Evolutionary conservation across 1,140 invertebrate genomes (phyloP), one percentile per base, ranked within the genome.

Genomic region (Ephestia elutella): DNA sequence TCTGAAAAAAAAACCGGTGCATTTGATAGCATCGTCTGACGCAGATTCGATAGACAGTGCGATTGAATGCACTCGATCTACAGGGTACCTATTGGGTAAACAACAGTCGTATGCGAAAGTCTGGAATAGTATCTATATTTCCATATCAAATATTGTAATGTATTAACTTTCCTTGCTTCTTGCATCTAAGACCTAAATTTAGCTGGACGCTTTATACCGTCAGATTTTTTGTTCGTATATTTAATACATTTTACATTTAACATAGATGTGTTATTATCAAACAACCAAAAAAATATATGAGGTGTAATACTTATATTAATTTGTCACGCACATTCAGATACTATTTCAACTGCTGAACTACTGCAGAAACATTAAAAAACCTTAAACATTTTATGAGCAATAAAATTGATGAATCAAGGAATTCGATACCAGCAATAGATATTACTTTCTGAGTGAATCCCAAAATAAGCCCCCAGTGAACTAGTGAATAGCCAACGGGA

Each of bases 1-100:
- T 5, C 13, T 44, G 15, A 15, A 44, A 44, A 38, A 38, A 38
- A n/a, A 44, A 44, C 10, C 38, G 13, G 25, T 54, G n/a, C 60
- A 68, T 70, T 67, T 64, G 58, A 49, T 54, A 44, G 59, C 60
- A 51, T 44, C 38, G 65, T 60, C 57, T 62, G 51, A 62, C 65
- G 49, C 59, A 57, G 51, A 57, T 28, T 51, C 65, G 67, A 63
- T 51, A 56, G 56, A 63, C 63, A 65, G 66, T 57, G 68, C 75
- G 78, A 70, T 67, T 82, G 75, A 68, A 68, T 78, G 78, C 74
- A 80, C 71, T 73, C 72, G 73, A 82, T 78, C 70, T 76, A 75
- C 66, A 60, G 68, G 73, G 60, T 32, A 51, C 38, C 59, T 78
- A 80, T 75, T 73, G 20, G 13, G 38, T 18, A 17, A n/a, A 4